Evolutionary conservation across 2,113 vertebrate species (phyloP), one percentile per base, ranked within the genome.

Genomic region (Microcebus griseorufus): DNA sequence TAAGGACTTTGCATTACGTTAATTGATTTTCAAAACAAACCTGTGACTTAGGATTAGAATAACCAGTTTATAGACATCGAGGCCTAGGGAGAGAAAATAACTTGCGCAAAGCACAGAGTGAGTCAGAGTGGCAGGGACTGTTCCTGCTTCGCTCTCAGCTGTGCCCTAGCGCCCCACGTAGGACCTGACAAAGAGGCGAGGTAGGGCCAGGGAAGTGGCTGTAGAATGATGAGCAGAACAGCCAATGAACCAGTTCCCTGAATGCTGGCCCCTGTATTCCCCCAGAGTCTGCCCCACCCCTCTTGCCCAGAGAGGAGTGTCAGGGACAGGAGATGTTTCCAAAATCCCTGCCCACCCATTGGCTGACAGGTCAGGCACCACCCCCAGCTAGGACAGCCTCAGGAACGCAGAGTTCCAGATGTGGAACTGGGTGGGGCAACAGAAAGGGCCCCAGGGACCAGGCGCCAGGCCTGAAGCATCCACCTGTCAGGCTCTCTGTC

Each of bases 351-450:
- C 45, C 62, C 17, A 69, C 39, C 72, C 22, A 67, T 55, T 92
- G 81, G 78, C 90, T 73, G 70, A 90, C 55, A 53, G 60, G 51
- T 69, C 69, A 60, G 80, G 81, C 37, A 39, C 34, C 29, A 8
- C 12, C 32, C 78, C 27, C 29, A 55, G 58, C 84, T 73, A 79
- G 51, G 90, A 85, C 27, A 79, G 65, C 55, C 55, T 95, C 48
- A 79, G 88, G 93, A 97, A 97, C 85, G 69, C 65, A 34, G 72
- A 81, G 76, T 90, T 96, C 96, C 92, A 95, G 93, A 93, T 97
- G 92, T 95, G 75, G 70, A 45, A 27, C 78, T 87, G 78, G 88
- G 88, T 86, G 9, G 78, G 90, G 42, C 90, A 64, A 29, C 39
- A 87, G 84, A 65, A 65, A 86, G 76, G 39, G 5, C 69, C 75